Evolutionary conservation across 2,888 invertebrate genomes (phyloP), one percentile per base, ranked within the genome.

Genomic region (Cancer borealis): DNA sequence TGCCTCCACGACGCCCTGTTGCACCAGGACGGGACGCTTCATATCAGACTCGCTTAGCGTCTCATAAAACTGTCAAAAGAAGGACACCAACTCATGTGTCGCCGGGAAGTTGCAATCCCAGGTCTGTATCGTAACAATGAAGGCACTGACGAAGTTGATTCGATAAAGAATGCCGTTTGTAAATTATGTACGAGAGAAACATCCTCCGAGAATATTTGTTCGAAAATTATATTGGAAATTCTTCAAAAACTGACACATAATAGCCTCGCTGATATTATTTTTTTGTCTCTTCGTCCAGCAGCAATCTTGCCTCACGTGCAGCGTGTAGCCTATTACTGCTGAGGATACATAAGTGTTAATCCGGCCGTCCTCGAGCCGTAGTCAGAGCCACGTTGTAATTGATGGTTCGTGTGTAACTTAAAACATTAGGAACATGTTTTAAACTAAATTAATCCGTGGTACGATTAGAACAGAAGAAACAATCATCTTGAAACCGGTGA

Each of bases 21-120:
- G 73, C 73, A 73, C 73, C 26, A n/a, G 73, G 73, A 73, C n/a
- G 73, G 26, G 73, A 73, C n/a, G 73, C 73, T 8, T 6, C 73
- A 73, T 73, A 26, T 73, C 73, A 26, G 26, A 73, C 73, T 73
- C 73, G 73, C 73, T 73, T 26, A 73, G 66, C 4, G 73, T 73
- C 73, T 73, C 73, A 73, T 73, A 26, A 73, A 73, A 73, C 73
- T 26, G 73, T 73, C 73, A 73, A 73, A 73, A 26, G 73, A 73
- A 26, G 26, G 73, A 73, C 73, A 73, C 26, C 73, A 73, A 73
- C 8, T 73, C 73, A 73, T 73, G 26, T 26, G 73, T 26, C 73
- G 73, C 26, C n/a, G 26, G 14, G 3, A n/a, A 73, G 26, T 73
- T 8, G 26, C 26, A 73, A 73, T 73, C 73, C 8, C 26, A 73